Conservation (phyloP, 2,888 invertebrate species). For the Xanthorhoe designata region DNA sequence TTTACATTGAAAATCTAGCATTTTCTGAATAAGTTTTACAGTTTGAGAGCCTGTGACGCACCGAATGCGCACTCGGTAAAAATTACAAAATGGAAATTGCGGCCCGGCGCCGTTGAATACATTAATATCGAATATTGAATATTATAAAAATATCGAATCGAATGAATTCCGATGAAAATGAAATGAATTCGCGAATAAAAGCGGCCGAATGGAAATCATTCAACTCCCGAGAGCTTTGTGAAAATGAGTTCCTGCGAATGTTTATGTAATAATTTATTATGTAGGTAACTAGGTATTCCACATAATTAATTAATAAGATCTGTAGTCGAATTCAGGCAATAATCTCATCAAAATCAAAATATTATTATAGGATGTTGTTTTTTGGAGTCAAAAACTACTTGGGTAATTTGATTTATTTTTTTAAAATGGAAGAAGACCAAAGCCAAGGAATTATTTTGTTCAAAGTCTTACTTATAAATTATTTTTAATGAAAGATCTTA, state of each 20-base stretch:
- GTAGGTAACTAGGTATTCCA: background rate
- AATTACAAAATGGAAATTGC: constrained; percentile 86
- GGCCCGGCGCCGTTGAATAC: constrained; percentile 82
- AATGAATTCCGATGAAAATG: constrained; percentile 60
- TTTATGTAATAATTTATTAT: constrained; percentile 2
- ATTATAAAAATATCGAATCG: constrained; percentile 80
- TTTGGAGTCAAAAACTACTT: too few relatives aligned
- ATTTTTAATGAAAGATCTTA: too few relatives aligned
- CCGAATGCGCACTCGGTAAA: constrained; percentile 80
- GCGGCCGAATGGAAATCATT: constrained; percentile 70
- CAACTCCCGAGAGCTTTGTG: constrained; percentile 68
- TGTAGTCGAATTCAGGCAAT: too few relatives aligned
- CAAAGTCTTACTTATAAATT: too few relatives aligned
- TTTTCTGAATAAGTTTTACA: constrained; percentile 15
- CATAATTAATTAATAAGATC: background rate
- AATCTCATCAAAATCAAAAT: too few relatives aligned
- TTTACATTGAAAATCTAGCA: too few relatives aligned
- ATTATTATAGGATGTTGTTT: too few relatives aligned
- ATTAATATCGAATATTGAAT: constrained; percentile 85
- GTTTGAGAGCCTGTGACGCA: constrained; percentile 60
- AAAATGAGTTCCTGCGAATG: constrained; percentile 56
- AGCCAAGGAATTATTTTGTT: too few relatives aligned
- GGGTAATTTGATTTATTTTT: too few relatives aligned
- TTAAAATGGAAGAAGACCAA: too few relatives aligned
- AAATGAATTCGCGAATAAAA: constrained; percentile 56